phyloP scores from a whole-genome alignment of 2,797 vertebrate species.

The Chelon labrosus region DNA sequence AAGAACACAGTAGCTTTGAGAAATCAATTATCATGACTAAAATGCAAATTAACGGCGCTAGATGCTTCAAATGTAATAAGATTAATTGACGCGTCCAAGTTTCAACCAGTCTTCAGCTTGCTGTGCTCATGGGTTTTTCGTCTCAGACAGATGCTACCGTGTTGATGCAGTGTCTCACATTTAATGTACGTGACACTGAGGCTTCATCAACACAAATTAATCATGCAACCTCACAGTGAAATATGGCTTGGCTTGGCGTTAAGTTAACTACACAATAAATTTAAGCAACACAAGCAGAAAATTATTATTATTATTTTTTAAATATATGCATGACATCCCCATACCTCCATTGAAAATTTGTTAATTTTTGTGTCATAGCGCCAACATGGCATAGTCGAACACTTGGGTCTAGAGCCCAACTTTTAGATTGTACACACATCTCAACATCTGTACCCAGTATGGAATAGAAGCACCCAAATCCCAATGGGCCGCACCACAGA shows the following conservation, averaged over 20 bases:
- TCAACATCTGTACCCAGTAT: too few species aligned
- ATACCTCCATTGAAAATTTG: neutral
- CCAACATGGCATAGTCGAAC: neutral
- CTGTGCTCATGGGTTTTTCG: conserved; percentile 12
- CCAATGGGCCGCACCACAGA: too few species aligned
- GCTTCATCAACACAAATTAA: conserved; percentile 21
- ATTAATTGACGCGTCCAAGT: neutral
- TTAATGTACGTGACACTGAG: neutral
- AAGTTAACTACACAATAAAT: conserved; percentile 5
- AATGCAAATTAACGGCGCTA: conserved; percentile 23
- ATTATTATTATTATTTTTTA: conserved; percentile 12
- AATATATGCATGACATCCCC: conserved; percentile 1
- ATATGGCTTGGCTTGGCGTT: conserved; percentile 16
- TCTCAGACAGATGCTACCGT: conserved; percentile 18
- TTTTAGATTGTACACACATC: too few species aligned
- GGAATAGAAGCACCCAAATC: too few species aligned
- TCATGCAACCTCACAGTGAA: conserved; percentile 24
- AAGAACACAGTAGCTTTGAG: conserved; percentile 20
- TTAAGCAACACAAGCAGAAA: neutral
- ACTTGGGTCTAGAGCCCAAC: neutral
- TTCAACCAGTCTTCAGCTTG: neutral
- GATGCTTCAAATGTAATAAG: conserved; percentile 16
- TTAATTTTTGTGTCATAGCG: too few species aligned
- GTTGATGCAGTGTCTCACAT: conserved; percentile 8
- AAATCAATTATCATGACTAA: conserved; percentile 38